These are phyloP conservation scores for Gallinago nigripennis DNA, from an alignment of 2,797 vertebrate genomes.

Conservation along the genomic window DNA sequence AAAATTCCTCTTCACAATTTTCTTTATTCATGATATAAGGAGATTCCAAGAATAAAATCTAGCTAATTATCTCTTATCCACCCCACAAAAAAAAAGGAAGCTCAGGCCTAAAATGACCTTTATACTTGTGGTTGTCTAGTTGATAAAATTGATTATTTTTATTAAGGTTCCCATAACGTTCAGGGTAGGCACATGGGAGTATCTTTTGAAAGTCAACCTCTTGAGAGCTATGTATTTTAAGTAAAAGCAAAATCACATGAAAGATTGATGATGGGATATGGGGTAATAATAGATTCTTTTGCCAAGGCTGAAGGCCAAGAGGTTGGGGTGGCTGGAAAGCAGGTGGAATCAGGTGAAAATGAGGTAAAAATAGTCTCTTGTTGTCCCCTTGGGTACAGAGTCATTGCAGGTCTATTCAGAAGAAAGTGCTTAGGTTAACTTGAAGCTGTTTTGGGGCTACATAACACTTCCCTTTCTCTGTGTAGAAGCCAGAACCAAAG, in stretches of 20 bases:
- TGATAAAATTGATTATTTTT: not conserved
- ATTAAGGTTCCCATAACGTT: not conserved
- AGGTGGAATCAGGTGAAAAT: not conserved
- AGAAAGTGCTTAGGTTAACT: not conserved
- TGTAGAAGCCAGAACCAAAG: not conserved
- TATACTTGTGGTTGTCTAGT: not conserved
- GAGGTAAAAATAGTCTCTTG: not conserved
- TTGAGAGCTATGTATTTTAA: not conserved
- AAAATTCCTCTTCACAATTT: not conserved
- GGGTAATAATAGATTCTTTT: not conserved
- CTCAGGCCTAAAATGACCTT: not conserved
- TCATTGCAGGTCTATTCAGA: not conserved
- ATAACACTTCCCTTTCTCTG: not conserved
- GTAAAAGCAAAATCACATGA: not conserved
- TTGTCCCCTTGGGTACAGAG: not conserved
- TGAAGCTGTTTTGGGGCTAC: not conserved
- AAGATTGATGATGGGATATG: not conserved
- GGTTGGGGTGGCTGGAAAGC: not conserved
- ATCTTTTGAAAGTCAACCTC: not conserved
- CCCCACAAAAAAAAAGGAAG: not conserved
- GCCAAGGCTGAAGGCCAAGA: not conserved
- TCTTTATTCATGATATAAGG: not conserved
- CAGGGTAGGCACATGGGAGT: not conserved
- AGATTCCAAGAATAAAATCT: not conserved
- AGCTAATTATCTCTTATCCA: not conserved